Conservation (phyloP, 2,888 invertebrate species). For the Xestia xanthographa region DNA sequence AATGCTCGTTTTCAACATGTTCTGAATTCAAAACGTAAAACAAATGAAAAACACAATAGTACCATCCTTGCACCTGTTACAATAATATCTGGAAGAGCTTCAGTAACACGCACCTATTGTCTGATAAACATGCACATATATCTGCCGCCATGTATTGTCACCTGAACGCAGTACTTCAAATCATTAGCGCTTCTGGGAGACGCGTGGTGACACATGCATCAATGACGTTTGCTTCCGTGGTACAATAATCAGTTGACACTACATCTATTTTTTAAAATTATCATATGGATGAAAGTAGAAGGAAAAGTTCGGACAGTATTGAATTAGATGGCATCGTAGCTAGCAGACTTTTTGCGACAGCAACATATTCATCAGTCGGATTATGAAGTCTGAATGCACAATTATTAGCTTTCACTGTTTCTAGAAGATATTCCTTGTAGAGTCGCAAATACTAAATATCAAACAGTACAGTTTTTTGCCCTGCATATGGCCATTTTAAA, state of each 20-base stretch:
- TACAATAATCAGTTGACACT: slow-evolving; percentile 52
- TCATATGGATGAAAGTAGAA: slow-evolving; percentile 27
- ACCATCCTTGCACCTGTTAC: slow-evolving; percentile 36
- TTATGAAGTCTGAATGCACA: not conserved
- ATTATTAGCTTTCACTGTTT: not conserved
- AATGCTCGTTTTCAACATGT: not conserved
- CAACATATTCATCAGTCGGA: not conserved
- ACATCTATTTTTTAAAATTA: slow-evolving; percentile 7
- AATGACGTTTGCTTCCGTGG: slow-evolving; percentile 57
- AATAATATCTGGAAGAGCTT: slow-evolving; percentile 43
- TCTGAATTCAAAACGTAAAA: slow-evolving; percentile 18
- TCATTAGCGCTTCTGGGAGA: slow-evolving; percentile 32
- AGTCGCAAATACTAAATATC: not conserved
- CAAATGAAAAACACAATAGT: slow-evolving; percentile 15
- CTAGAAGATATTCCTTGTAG: not conserved
- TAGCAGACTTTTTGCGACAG: not conserved
- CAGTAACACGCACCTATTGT: slow-evolving; percentile 32
- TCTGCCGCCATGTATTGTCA: slow-evolving; percentile 30
- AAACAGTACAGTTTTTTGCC: not conserved
- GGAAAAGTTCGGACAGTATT: slow-evolving; percentile 6
- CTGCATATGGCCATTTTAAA: too few relatives aligned
- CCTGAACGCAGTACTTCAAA: slow-evolving; percentile 21
- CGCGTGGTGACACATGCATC: slow-evolving; percentile 45
- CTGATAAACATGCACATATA: slow-evolving; percentile 46
- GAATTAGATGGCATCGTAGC: not conserved